Evolutionary conservation across 1,140 invertebrate genomes (phyloP).

Genomic region (Hypsibius dujardini): DNA sequence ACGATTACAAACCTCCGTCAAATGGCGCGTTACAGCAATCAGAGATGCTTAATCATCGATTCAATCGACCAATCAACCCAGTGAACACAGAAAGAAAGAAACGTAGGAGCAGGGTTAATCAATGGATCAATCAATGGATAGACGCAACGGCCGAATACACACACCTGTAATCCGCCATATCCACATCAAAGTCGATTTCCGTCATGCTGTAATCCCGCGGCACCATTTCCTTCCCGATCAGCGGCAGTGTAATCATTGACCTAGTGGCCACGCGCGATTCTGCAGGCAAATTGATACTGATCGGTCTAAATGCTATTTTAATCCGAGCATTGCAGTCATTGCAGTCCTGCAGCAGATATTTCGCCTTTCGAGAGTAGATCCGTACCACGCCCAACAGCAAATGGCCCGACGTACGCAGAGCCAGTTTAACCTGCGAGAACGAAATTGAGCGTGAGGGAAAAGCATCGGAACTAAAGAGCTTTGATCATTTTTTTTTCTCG

Average conservation of each 20-base stretch:
- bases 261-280: slow-evolving; percentile 60
- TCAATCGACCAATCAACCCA: no score
- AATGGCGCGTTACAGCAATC: no score
- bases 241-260: slow-evolving; percentile 24
- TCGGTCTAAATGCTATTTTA: slow-evolving; percentile 95
- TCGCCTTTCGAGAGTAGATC: slow-evolving; percentile 96
- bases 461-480: slow-evolving; percentile 19
- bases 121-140: no score
- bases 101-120: no score
- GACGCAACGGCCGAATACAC: no score
- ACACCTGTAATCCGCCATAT: slow-evolving; percentile 3
- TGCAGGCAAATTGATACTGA: slow-evolving; percentile 90
- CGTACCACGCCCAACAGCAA: slow-evolving; percentile 87
- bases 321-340: slow-evolving; percentile 99
- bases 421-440: slow-evolving; percentile 89
- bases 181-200: slow-evolving; percentile 15
- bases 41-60: no score
- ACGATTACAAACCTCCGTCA: no score
- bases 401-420: slow-evolving; percentile 93
- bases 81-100: no score
- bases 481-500: no score
- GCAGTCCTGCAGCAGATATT: slow-evolving; percentile 93
- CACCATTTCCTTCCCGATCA: neutral
- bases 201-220: neutral
- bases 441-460: no score